Evolutionary conservation across 2,797 vertebrate species (phyloP).

Genomic region (Paguma larvata): DNA sequence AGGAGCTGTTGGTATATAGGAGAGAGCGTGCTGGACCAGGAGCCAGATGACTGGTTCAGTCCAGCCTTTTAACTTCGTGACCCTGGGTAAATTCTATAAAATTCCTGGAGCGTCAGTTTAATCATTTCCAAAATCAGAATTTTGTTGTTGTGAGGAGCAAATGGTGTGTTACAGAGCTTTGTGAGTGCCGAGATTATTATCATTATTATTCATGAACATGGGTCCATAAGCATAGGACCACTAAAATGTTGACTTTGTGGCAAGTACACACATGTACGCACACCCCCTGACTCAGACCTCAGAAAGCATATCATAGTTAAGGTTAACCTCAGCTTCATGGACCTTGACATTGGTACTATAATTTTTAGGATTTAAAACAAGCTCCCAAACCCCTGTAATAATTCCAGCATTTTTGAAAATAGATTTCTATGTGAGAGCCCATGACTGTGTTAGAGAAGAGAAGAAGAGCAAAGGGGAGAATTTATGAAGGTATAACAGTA

Average conservation of each 20-base stretch:
- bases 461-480: background rate
- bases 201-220: background rate
- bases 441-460: background rate
- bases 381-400: background rate
- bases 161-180: background rate
- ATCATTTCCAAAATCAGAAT: conserved; percentile 5
- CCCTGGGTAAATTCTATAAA: background rate
- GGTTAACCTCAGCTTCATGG: background rate
- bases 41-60: background rate
- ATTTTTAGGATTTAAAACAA: conserved; percentile 18
- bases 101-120: background rate
- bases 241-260: background rate
- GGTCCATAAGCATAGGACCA: background rate
- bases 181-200: background rate
- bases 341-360: background rate
- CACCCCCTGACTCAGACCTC: background rate
- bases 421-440: conserved; percentile 24
- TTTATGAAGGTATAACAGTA: background rate
- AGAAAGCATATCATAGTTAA: background rate
- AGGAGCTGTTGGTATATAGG: background rate
- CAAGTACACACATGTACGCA: rapidly evolving
- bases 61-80: background rate
- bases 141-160: background rate
- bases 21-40: background rate
- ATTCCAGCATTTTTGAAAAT: background rate